These are phyloP conservation scores for Anadara kagoshimensis DNA, from an alignment of 1,140 invertebrate species.

Conservation along the genomic window DNA sequence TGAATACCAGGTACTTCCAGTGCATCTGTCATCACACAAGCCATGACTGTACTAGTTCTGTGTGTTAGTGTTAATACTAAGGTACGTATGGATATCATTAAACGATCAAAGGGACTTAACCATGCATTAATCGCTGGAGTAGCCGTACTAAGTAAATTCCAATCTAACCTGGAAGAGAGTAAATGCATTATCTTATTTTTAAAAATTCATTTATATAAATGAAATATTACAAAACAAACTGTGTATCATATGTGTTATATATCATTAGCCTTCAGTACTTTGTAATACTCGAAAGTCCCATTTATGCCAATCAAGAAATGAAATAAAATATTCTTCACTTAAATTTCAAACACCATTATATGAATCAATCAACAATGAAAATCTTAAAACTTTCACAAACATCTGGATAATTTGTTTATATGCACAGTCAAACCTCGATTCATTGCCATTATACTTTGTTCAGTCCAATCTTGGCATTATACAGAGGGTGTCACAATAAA, in stretches of 20 bases:
- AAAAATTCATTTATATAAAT: too few species aligned
- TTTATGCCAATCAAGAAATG: neutral
- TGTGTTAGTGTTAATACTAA: slow-evolving; percentile 75
- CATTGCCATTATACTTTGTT: too few species aligned
- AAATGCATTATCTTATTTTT: too few species aligned
- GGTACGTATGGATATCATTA: slow-evolving; percentile 79
- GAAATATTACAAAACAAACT: too few species aligned
- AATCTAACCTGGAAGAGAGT: slow-evolving; percentile 83
- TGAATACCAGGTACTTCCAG: slow-evolving; percentile 89
- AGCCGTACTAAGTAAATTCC: slow-evolving; percentile 96
- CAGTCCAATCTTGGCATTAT: too few species aligned
- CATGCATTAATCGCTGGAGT: slow-evolving; percentile 97
- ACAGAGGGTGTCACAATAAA: too few species aligned
- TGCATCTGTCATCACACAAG: slow-evolving; percentile 95
- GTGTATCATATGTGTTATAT: too few species aligned
- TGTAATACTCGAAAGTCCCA: too few species aligned
- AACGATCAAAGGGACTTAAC: slow-evolving; percentile 94
- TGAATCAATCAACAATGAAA: neutral
- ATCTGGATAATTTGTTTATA: too few species aligned
- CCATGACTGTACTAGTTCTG: slow-evolving; percentile 88
- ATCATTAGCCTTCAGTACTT: too few species aligned
- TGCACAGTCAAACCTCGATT: too few species aligned
- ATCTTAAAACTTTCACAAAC: too few species aligned
- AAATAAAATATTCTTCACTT: neutral
- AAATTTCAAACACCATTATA: neutral